Base-by-base conservation (phyloP, 2,113 vertebrate genomes). In the Notiomystis cincta region DNA sequence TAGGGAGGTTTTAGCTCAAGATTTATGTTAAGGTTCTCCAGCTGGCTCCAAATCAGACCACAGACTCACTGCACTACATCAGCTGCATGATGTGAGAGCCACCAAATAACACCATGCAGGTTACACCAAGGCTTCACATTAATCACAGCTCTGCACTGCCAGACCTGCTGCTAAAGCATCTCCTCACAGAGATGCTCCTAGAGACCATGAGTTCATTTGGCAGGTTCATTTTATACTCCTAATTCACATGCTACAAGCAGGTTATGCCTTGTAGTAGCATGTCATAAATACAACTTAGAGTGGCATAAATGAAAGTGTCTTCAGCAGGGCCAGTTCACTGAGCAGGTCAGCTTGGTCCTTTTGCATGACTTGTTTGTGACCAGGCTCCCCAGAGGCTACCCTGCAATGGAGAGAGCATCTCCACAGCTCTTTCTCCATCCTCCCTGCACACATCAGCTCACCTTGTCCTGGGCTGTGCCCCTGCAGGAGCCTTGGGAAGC, bases 401-500 rank as follows among this genome's bases (percentile, higher is more conserved):
- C 44, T 31, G 28, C 17, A 23, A 25, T 13, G 38, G 27, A 38
- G 11, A 47, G 25, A 51, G 44, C 23, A 3, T 28, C 35, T 9
- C 30, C 31, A 6, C 3, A 9, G 37, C 40, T 12, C 4, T 31
- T 51, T 27, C 4, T 20, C 28, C 4, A 0, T 5, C 20, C 54
- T 51, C 15, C 54, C 56, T 44, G 73, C 61, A 25, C 24, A 25
- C 14, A 14, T 2, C n/a, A 48, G 28, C 51, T 27, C n/a, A 17
- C 27, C 25, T 8, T 3, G 4, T 27, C 50, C 37, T 21, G 6
- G 2, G 54, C 37, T 21, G 6, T 2, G 54, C 42, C 28, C 33
- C 61, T 58, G 51, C 69, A 11, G 66, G 44, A 78, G 38, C 60
- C 31, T 30, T 30, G 18, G 1, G 61, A 25, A 47, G 47, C 69